phyloP scores from a whole-genome alignment of 2,888 invertebrate species.

The Lithophane ornitopus region DNA sequence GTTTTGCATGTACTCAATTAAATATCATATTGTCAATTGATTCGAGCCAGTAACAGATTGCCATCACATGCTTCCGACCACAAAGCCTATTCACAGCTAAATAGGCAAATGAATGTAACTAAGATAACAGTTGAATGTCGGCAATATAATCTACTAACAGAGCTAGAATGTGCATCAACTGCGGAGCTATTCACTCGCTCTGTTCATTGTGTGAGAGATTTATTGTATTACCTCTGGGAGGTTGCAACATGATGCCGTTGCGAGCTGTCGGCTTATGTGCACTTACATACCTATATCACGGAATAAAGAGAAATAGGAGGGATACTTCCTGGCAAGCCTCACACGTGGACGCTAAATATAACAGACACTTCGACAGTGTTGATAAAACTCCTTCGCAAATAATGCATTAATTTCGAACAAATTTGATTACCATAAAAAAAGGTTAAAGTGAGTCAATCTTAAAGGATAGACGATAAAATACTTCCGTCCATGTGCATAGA shows the following conservation, averaged over 20 bases:
- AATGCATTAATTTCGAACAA: no score
- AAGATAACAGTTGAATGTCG: conserved; percentile 23
- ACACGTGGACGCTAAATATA: conserved; percentile 13
- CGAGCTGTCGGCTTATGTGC: background rate
- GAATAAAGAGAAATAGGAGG: background rate
- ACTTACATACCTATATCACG: background rate
- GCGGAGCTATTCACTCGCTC: conserved; percentile 30
- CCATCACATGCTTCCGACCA: conserved; percentile 7
- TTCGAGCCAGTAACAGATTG: conserved; percentile 4
- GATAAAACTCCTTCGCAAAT: no score
- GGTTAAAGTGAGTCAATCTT: no score
- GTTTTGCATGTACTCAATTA: conserved; percentile 7
- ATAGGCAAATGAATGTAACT: conserved; percentile 16
- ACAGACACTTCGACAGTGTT: background rate
- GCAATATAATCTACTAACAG: conserved; percentile 35
- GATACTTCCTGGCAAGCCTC: conserved; percentile 20
- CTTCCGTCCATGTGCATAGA: no score
- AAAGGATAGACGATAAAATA: no score
- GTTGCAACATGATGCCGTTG: conserved; percentile 5
- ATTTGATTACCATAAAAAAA: no score
- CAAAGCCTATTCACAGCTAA: conserved; percentile 9
- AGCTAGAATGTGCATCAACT: conserved; percentile 33
- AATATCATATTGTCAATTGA: conserved; percentile 24
- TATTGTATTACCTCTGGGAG: conserved; percentile 13
- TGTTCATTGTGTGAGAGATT: conserved; percentile 44